Conservation (phyloP, 2,888 invertebrate genomes). For the Zonitis immaculata region DNA sequence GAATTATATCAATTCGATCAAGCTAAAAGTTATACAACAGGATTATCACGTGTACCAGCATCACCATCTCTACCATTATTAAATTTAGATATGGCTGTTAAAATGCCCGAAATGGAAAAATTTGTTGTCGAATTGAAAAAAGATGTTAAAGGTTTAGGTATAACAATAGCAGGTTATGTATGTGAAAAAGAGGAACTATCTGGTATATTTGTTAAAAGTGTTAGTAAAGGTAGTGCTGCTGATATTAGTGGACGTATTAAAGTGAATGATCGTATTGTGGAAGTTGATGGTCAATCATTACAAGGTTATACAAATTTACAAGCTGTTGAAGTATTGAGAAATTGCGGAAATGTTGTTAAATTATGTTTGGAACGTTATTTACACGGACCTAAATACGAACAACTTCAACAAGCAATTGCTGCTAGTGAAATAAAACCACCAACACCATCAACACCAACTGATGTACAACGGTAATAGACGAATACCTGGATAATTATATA, state of each 20-base stretch:
- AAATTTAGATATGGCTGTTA: slow-evolving; percentile 54
- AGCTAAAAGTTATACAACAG: slow-evolving; percentile 34
- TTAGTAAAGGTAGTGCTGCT: slow-evolving; percentile 94
- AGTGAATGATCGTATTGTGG: slow-evolving; percentile 97
- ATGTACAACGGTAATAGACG: slow-evolving; percentile 54
- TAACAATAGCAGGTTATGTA: slow-evolving; percentile 94
- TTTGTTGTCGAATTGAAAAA: slow-evolving; percentile 92
- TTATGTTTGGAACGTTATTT: slow-evolving; percentile 86
- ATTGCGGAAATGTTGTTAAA: slow-evolving; percentile 86
- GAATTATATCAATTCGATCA: slow-evolving; percentile 46
- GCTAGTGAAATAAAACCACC: slow-evolving; percentile 69
- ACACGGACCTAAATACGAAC: slow-evolving; percentile 85
- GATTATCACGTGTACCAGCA: slow-evolving; percentile 44
- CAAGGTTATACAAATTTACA: slow-evolving; percentile 97
- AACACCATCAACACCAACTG: slow-evolving; percentile 50
- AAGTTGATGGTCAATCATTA: slow-evolving; percentile 91
- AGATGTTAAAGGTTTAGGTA: slow-evolving; percentile 88
- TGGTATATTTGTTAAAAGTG: slow-evolving; percentile 98
- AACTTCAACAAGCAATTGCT: slow-evolving; percentile 80
- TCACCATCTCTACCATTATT: slow-evolving; percentile 50
- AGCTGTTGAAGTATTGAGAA: slow-evolving; percentile 92
- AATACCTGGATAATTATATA: slow-evolving; percentile 21
- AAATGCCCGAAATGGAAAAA: slow-evolving; percentile 87
- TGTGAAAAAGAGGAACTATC: slow-evolving; percentile 98
- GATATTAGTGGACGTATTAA: slow-evolving; percentile 88